Base-by-base conservation (phyloP, 2,113 vertebrate genomes). In the Periophthalmodon schlosseri region DNA sequence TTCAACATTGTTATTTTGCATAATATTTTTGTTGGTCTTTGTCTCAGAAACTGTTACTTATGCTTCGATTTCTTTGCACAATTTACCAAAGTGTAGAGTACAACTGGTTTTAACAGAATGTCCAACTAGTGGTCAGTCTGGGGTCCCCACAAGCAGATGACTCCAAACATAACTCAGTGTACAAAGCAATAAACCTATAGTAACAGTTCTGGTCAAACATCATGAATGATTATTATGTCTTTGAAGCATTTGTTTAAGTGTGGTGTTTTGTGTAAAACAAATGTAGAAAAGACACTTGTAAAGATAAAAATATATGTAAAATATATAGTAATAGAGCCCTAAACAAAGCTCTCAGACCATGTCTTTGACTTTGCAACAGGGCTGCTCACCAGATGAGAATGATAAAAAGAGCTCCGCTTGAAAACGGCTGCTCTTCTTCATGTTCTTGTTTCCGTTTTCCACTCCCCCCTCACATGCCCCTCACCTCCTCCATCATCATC, bases 161-260 rank as follows among this genome's bases (percentile, higher is more conserved):
- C 82, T 81, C 73, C 80, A 78, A 91, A 88, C 87, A 95, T 94
- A 70, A 94, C 95, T 92, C 94, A 95, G 95, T 98, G 96, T 96
- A 97, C 96, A 95, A 95, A 99, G 97, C 97, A 99, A 99, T 99
- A 95, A 95, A 94, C 93, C 89, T 87, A 90, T 89, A 89, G 95
- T 93, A 95, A 94, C 89, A 92, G 91, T 91, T 92, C 87, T 87
- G 86, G 76, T 92, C 86, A 74, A 64, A 77, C 65, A 73, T 90
- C 85, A 89, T 73, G 66, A 85, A 89, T 93, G 93, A 86, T 87
- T 94, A 93, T 94, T 67, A 93, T 93, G 92, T 89, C 89, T 91
- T 92, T 57, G 69, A 86, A 66, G 63, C 75, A 76, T 89, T 89
- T 83, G 71, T 86, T 88, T 57, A 65, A 88, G 88, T 92, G 91